Conservation (phyloP, 53 echinoderm and acorn worm species). For the Patiria pectinifera region DNA sequence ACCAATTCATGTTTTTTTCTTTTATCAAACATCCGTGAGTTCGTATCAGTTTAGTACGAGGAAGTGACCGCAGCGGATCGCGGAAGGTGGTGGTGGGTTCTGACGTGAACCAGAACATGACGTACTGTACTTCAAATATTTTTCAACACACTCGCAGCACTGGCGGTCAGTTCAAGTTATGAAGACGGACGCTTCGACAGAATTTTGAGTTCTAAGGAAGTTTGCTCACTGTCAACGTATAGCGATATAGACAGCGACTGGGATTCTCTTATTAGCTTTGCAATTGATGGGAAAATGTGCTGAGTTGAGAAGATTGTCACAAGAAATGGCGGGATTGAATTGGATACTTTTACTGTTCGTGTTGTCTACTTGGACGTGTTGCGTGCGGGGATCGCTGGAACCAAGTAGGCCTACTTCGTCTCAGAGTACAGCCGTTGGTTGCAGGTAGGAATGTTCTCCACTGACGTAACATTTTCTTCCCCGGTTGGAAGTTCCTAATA, state of each 20-base stretch:
- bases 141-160: background rate
- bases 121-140: background rate
- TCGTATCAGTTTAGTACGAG: slow-evolving; percentile 2
- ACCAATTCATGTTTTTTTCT: background rate
- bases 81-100: background rate
- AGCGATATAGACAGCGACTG: background rate
- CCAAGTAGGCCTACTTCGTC: background rate
- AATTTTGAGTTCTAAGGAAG: background rate
- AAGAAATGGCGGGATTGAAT: slow-evolving; percentile 12
- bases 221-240: background rate
- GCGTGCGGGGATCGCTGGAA: background rate
- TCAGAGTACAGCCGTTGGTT: background rate
- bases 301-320: too few relatives aligned
- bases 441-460: slow-evolving; percentile 2
- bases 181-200: background rate
- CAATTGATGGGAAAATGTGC: background rate
- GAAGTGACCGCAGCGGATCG: slow-evolving; percentile 7
- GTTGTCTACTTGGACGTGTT: slow-evolving; percentile 8
- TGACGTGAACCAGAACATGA: background rate
- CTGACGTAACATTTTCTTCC: background rate
- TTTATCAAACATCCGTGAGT: background rate
- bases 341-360: slow-evolving; percentile 17
- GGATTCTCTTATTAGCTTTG: background rate
- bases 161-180: background rate
- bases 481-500: background rate